Evolutionary conservation across 2,797 vertebrate species (phyloP), one percentile per base, ranked within the genome.

Genomic region (Parotocinclus haroldoi): DNA sequence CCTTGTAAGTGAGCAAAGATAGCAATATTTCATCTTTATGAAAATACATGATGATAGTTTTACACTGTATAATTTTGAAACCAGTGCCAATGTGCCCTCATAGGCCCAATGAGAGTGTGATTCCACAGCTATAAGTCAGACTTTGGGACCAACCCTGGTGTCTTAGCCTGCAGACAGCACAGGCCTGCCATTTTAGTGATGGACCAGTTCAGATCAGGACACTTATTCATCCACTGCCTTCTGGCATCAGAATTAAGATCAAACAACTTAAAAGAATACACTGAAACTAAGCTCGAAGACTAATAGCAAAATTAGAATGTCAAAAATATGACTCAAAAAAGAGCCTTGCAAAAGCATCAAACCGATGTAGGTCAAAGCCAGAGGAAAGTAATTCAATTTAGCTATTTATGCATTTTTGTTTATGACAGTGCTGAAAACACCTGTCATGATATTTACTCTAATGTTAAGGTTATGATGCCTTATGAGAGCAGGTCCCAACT

Each of bases 21-120:
- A 91, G 92, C 90, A 90, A 97, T 98, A 96, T 96, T 95, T 98
- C 95, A 96, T 98, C 91, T 94, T 94, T 95, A 96, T 97, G 95
- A 98, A 98, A 98, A 98, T 96, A 95, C 95, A 96, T 94, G 93
- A 97, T 96, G 95, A 97, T 95, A 93, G 94, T 94, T 98, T 97
- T 96, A 95, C 93, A 95, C 92, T 91, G 91, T 92, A 91, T 94
- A 94, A 96, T 96, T 88, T 90, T 95, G 92, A 91, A 93, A 90
- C 83, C 81, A 87, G 81, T 85, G 92, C 91, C 88, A 89, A 86
- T 91, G 91, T 90, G 91, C 89, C 85, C 88, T 85, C 87, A 79
- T 84, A 76, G 83, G 88, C 81, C 86, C 83, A 87, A 89, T 84
- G 89, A 83, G 84, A 65, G 85, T 83, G 89, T 88, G 89, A 92